phyloP scores from a whole-genome alignment of 2,113 vertebrate genomes.

The Narcine bancroftii region DNA sequence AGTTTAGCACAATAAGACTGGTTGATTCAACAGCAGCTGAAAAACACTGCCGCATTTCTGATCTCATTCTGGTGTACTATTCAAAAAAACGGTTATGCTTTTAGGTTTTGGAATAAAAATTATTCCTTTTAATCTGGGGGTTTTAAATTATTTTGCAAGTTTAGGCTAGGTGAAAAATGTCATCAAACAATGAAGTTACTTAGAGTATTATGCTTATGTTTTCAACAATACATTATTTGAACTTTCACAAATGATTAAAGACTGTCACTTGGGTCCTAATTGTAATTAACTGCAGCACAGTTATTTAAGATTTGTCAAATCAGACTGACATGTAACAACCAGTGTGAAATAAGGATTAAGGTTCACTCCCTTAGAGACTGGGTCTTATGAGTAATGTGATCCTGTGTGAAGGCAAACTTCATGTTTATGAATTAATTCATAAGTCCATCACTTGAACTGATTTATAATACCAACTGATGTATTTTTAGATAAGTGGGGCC shows the following conservation, averaged over 20 bases:
- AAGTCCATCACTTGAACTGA: not conserved
- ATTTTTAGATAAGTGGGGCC: not conserved
- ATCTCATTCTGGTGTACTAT: slow-evolving; percentile 15
- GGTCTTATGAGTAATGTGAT: not conserved
- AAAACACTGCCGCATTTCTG: not conserved
- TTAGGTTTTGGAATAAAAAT: not conserved
- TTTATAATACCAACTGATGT: not conserved
- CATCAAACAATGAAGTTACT: not conserved
- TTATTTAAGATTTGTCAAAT: not conserved
- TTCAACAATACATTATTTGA: not conserved
- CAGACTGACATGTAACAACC: not conserved
- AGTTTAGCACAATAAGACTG: not conserved
- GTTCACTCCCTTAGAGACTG: not conserved
- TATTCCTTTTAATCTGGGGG: not conserved
- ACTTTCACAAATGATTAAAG: not conserved
- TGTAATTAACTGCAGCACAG: not conserved
- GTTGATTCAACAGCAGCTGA: slow-evolving; percentile 2
- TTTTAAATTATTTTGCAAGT: not conserved
- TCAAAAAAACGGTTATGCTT: not conserved
- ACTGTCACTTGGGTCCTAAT: not conserved
- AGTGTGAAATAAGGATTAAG: not conserved
- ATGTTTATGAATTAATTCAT: too few species aligned
- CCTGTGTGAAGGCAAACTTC: not conserved
- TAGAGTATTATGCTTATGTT: not conserved
- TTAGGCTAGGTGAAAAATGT: not conserved